Percentiles rank a stretch among this genome's conserved stretches.
Evolutionary conservation across 2,113 vertebrate species (phyloP).

Genomic region (Dicentrarchus labrax): DNA sequence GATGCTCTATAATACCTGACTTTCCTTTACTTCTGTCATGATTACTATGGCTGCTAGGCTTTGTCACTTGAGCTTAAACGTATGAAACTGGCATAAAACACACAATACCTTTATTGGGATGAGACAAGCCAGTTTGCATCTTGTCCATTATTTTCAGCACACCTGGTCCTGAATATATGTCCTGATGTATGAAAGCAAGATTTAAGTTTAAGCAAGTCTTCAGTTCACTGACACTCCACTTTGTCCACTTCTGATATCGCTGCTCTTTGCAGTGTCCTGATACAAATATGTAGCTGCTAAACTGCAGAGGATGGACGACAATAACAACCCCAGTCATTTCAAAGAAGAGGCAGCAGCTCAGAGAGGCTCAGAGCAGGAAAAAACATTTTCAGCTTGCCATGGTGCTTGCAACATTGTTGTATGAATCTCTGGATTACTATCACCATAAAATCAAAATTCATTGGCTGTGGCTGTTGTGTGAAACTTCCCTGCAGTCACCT

Average conservation of each 20-base stretch:
- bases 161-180: not conserved
- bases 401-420: slow-evolving; percentile 19
- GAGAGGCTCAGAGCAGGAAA: slow-evolving; percentile 23
- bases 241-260: not conserved
- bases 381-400: slow-evolving; percentile 19
- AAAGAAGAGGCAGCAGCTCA: not conserved
- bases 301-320: not conserved
- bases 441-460: slow-evolving; percentile 20
- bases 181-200: not conserved
- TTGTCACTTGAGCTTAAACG: no score
- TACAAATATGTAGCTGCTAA: not conserved
- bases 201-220: not conserved
- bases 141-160: not conserved
- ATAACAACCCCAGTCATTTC: slow-evolving; percentile 6
- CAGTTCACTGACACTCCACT: not conserved
- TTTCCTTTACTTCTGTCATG: not conserved
- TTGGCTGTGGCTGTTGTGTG: slow-evolving; percentile 13
- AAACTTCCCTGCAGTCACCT: slow-evolving; percentile 43
- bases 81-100: not conserved
- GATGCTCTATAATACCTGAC: not conserved
- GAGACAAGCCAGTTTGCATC: not conserved
- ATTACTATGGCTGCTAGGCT: not conserved
- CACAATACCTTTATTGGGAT: not conserved
- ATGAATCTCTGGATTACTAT: slow-evolving; percentile 43
- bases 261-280: not conserved